phyloP scores from a whole-genome alignment of 2,797 vertebrate genomes.

The Gymnodraco acuticeps region DNA sequence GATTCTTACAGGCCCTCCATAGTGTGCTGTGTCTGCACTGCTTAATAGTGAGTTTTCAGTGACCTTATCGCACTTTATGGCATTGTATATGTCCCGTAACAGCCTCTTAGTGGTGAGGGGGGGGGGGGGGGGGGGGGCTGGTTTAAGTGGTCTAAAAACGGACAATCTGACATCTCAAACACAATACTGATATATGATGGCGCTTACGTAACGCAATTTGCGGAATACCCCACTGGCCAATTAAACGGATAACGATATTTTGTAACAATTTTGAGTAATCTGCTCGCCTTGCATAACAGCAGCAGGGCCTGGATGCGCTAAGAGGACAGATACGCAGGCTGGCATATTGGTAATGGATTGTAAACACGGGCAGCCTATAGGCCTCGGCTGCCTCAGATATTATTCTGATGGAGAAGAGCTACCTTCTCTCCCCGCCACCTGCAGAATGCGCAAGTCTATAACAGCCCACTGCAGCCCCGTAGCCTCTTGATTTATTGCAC shows the following conservation, averaged over 20 bases:
- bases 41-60: slow-evolving; percentile 44
- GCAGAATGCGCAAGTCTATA: slow-evolving; percentile 93
- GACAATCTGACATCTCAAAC: slow-evolving; percentile 41
- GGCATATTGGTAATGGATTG: slow-evolving; percentile 55
- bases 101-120: slow-evolving; percentile 26
- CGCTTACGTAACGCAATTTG: slow-evolving; percentile 76
- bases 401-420: slow-evolving; percentile 74
- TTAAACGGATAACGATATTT: slow-evolving; percentile 69
- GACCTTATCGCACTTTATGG: slow-evolving; percentile 74
- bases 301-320: slow-evolving; percentile 49
- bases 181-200: slow-evolving; percentile 41
- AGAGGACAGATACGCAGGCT: slow-evolving; percentile 67
- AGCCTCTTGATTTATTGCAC: slow-evolving; percentile 83
- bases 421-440: slow-evolving; percentile 90
- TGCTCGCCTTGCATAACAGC: slow-evolving; percentile 65
- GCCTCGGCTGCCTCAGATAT: slow-evolving; percentile 71
- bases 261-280: slow-evolving; percentile 49
- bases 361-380: slow-evolving; percentile 72
- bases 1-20: slow-evolving; percentile 48
- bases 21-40: slow-evolving; percentile 27
- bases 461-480: slow-evolving; percentile 86
- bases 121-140: slow-evolving; percentile 7
- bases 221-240: slow-evolving; percentile 67
- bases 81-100: slow-evolving; percentile 45
- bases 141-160: slow-evolving; percentile 55